Evolutionary conservation across 2,888 invertebrate genomes (phyloP), one percentile per base, ranked within the genome.

Genomic region (Orthosia incerta): DNA sequence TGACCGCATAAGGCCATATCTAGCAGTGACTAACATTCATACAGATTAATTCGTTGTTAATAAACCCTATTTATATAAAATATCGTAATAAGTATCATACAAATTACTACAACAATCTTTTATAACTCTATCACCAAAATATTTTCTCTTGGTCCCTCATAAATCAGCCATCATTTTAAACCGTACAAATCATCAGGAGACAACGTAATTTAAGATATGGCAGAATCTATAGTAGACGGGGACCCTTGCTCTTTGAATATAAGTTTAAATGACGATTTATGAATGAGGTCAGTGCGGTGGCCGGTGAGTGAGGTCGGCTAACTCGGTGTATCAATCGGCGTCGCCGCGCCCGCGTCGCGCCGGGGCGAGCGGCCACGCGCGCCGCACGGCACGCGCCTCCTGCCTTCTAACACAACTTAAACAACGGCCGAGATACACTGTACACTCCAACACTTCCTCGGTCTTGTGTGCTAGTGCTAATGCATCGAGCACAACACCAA

Each of bases 261-360:
- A 91, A 93, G 91, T 93, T 93, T 94, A 94, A 94, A 95, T 94
- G 93, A 94, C 89, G 91, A 95, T 95, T 95, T 95, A 95, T 95
- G 95, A 94, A 94, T 94, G 95, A 94, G 95, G 95, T 95, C 95
- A 95, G 90, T 89, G 91, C 90, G 92, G 92, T 79, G 80, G 79
- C 76, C 79, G 76, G 80, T 91, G 89, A 93, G 91, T 88, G 92
- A 91, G 94, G 94, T 93, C 93, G 89, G 87, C 87, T 89, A 90
- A 90, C 92, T 91, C 90, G 86, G 89, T 87, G 89, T 90, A 92
- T 91, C 90, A 91, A 90, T 91, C 89, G 86, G 87, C 86, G 86
- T 82, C 65, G 72, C 57, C 50, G 75, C 39, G 39, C 9, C 39
- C 39, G 9, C 39, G 39, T 39, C 39, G 39, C 39, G 39, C 39